phyloP scores from a whole-genome alignment of 2,113 vertebrate species.

The Platanista minor region DNA sequence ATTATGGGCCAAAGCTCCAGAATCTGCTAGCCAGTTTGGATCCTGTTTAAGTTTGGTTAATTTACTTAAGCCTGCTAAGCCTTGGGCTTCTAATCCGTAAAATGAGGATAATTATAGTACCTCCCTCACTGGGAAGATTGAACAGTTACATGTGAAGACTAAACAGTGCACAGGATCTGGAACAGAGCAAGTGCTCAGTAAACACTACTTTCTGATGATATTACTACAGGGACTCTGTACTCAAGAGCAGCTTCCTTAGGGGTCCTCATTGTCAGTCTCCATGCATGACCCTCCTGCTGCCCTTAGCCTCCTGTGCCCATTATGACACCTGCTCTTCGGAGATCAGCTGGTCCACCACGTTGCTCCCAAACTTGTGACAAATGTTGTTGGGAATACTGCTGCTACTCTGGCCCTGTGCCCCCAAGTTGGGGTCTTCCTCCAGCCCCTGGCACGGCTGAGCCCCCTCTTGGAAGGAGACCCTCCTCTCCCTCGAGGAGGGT shows the following conservation, averaged over 20 bases:
- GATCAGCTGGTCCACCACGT: slow-evolving; percentile 61
- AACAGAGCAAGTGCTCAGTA: neutral
- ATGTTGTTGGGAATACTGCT: slow-evolving; percentile 58
- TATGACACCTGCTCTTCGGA: slow-evolving; percentile 70
- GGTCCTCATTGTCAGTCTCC: neutral
- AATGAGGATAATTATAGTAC: neutral
- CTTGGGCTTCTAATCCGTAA: neutral
- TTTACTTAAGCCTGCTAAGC: neutral
- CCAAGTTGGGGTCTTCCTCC: neutral
- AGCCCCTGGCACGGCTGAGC: neutral
- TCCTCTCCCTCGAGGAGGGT: neutral
- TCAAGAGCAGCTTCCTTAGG: neutral
- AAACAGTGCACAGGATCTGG: neutral
- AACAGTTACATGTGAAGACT: accelerated
- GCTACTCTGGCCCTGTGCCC: neutral
- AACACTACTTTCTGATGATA: accelerated
- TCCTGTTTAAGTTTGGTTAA: neutral
- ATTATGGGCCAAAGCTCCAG: neutral
- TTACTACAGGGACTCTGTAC: neutral
- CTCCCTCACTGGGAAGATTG: neutral
- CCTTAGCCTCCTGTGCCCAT: accelerated
- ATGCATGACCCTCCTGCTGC: accelerated
- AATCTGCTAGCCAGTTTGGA: neutral
- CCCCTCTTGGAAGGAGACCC: neutral
- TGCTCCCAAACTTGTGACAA: slow-evolving; percentile 73